Evolutionary conservation across 1,140 invertebrate genomes (phyloP).

Genomic region (Psilanteris sp.): DNA sequence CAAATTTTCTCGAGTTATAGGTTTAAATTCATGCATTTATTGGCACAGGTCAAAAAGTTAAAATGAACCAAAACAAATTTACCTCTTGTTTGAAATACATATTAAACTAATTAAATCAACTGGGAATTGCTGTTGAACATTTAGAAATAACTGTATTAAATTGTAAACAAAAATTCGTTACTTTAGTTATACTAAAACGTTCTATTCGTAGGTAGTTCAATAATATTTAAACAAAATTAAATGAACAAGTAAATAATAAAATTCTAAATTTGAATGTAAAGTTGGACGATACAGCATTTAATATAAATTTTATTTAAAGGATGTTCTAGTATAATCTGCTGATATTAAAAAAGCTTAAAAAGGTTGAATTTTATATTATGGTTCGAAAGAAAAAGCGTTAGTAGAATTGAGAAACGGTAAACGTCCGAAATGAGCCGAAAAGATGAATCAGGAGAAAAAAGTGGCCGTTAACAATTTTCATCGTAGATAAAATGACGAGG

Average conservation of each 20-base stretch:
- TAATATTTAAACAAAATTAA: no score
- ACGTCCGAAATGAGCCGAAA: conserved; percentile 28
- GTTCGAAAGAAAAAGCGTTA: conserved; percentile 5
- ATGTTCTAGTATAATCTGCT: no score
- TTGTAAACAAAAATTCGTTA: no score
- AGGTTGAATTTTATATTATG: conserved; percentile 34
- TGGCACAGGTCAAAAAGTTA: neutral
- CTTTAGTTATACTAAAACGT: no score
- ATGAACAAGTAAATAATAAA: no score
- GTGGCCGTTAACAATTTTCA: conserved; percentile 44
- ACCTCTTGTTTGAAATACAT: neutral
- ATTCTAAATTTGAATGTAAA: no score
- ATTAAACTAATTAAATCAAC: no score
- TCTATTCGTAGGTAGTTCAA: no score
- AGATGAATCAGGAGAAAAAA: conserved; percentile 29
- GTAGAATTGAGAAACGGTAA: conserved; percentile 14
- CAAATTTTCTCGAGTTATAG: neutral
- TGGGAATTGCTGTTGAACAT: no score
- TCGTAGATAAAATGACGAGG: conserved; percentile 56
- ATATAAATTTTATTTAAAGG: no score
- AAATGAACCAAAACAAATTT: neutral
- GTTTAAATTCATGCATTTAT: neutral
- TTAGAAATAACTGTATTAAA: no score
- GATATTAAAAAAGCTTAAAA: conserved; percentile 38
- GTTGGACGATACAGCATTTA: no score